phyloP scores from a whole-genome alignment of 2,888 invertebrate genomes.

The Silvanus unidentatus region DNA sequence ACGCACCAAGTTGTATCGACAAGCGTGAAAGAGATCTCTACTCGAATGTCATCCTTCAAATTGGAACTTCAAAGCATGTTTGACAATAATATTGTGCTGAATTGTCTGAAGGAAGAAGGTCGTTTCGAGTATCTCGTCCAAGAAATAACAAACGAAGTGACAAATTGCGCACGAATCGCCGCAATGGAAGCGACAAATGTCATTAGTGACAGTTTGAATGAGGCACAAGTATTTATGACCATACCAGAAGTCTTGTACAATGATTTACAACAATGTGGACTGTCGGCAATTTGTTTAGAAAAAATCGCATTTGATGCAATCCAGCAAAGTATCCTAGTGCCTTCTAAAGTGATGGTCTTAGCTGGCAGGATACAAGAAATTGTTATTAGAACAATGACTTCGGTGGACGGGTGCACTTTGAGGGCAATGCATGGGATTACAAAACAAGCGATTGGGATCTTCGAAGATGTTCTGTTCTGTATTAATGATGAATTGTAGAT shows the following conservation, averaged over 20 bases:
- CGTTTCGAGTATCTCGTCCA: conserved; percentile 8
- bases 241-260: conserved; percentile 18
- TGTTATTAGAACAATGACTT: conserved; percentile 17
- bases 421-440: conserved; percentile 17
- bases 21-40: too few relatives aligned
- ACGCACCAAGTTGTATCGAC: too few relatives aligned
- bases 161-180: conserved; percentile 18
- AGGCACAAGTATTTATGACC: conserved; percentile 23
- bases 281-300: conserved; percentile 15
- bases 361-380: conserved; percentile 22
- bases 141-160: conserved; percentile 19
- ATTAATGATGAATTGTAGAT: conserved; percentile 10
- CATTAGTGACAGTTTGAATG: conserved; percentile 18
- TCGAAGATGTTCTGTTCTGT: conserved; percentile 18
- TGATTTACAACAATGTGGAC: conserved; percentile 20
- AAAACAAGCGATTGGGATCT: conserved; percentile 11
- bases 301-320: conserved; percentile 19
- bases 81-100: neutral
- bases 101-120: conserved; percentile 4
- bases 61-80: neutral
- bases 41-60: too few relatives aligned
- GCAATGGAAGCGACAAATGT: conserved; percentile 21
- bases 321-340: conserved; percentile 20
- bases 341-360: conserved; percentile 21
- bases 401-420: conserved; percentile 20